These are phyloP conservation scores for Stenolophus ochropezus DNA, from an alignment of 2,888 invertebrate species.

Conservation along the genomic window DNA sequence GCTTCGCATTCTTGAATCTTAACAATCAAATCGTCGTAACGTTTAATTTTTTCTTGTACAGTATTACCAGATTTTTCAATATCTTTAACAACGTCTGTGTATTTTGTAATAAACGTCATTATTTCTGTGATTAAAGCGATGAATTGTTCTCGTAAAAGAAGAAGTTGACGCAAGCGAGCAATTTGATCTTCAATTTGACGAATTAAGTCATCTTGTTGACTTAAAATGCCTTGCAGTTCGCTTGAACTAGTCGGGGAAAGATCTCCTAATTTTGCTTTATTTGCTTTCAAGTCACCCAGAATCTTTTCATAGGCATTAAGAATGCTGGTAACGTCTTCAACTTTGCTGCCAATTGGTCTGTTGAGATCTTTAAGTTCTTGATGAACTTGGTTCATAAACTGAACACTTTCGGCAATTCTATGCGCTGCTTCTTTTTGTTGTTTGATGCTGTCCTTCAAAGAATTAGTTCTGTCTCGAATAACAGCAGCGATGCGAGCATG, in stretches of 20 bases:
- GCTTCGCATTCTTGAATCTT: slow-evolving; percentile 95
- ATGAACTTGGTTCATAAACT: slow-evolving; percentile 88
- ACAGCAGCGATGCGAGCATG: slow-evolving; percentile 84
- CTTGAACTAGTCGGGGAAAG: slow-evolving; percentile 85
- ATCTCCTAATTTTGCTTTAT: slow-evolving; percentile 85
- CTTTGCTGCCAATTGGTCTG: slow-evolving; percentile 89
- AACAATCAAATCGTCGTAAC: slow-evolving; percentile 88
- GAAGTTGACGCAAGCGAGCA: slow-evolving; percentile 84
- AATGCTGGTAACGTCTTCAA: slow-evolving; percentile 92
- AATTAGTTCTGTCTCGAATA: slow-evolving; percentile 84
- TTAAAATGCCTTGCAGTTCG: slow-evolving; percentile 85
- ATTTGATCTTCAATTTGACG: slow-evolving; percentile 91
- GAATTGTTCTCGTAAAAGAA: slow-evolving; percentile 91
- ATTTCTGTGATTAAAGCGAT: slow-evolving; percentile 91
- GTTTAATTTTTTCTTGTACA: slow-evolving; percentile 89
- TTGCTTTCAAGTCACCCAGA: slow-evolving; percentile 84
- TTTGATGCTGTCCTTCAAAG: slow-evolving; percentile 85
- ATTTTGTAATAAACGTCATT: slow-evolving; percentile 89
- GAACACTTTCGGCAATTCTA: slow-evolving; percentile 85
- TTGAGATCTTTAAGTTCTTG: slow-evolving; percentile 87
- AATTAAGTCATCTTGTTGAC: slow-evolving; percentile 90
- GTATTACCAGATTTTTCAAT: slow-evolving; percentile 89
- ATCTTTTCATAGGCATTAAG: slow-evolving; percentile 86
- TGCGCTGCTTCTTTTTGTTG: slow-evolving; percentile 88
- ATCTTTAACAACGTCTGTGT: slow-evolving; percentile 88